phyloP scores from a whole-genome alignment of 2,888 invertebrate species.

The Drosophila prostipennis region DNA sequence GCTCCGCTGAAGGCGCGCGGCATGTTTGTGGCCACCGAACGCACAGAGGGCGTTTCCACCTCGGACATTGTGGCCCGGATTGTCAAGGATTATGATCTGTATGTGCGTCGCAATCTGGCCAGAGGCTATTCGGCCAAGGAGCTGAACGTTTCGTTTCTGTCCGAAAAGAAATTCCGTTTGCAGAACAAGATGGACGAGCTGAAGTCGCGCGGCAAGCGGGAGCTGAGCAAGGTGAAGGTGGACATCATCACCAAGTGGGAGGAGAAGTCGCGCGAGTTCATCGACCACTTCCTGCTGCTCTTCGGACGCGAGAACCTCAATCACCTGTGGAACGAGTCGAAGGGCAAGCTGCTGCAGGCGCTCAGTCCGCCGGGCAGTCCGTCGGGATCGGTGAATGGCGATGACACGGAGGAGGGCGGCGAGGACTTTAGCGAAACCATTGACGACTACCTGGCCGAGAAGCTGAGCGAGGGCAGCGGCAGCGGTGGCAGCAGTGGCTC shows the following conservation, averaged over 20 bases:
- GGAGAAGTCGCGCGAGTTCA: conserved; percentile 97
- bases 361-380: conserved; percentile 95
- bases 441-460: conserved; percentile 62
- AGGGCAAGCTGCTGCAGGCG: conserved; percentile 94
- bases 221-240: conserved; percentile 93
- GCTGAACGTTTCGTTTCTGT: conserved; percentile 97
- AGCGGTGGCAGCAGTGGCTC: conserved; percentile 59
- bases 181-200: conserved; percentile 98
- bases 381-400: conserved; percentile 83
- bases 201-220: conserved; percentile 95
- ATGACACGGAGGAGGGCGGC: conserved; percentile 78
- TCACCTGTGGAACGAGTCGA: conserved; percentile 95
- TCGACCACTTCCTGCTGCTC: conserved; percentile 95
- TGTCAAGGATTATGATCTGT: conserved; percentile 98
- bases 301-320: conserved; percentile 95
- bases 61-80: conserved; percentile 99
- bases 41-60: conserved; percentile 98
- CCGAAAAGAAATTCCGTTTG: conserved; percentile 96
- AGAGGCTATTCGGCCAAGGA: conserved; percentile 99
- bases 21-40: conserved; percentile 98
- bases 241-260: conserved; percentile 99
- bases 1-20: conserved; percentile 95
- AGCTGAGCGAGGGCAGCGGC: conserved; percentile 60
- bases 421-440: conserved; percentile 64
- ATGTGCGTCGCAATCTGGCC: conserved; percentile 97